These are phyloP conservation scores for Henicopernis longicauda DNA, from an alignment of 2,113 vertebrate genomes.

Conservation along the genomic window DNA sequence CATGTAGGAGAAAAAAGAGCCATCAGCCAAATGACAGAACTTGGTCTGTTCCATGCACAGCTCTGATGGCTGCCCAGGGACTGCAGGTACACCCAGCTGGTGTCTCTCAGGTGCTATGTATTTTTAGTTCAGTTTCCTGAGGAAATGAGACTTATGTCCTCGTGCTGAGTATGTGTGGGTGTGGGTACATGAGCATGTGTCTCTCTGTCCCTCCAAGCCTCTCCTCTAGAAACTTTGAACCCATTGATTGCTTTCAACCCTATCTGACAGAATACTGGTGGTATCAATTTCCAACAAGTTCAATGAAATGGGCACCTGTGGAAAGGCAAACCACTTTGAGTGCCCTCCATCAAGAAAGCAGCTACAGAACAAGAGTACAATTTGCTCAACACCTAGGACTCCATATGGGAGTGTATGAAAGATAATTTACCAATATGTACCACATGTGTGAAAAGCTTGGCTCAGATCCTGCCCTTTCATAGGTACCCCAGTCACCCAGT, in stretches of 20 bases:
- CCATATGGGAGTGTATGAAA: background rate
- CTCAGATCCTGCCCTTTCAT: background rate
- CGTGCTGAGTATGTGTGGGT: background rate
- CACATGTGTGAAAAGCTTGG: background rate
- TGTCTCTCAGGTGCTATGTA: background rate
- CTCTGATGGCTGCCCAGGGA: background rate
- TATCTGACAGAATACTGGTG: background rate
- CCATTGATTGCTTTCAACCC: background rate
- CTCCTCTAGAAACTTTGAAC: background rate
- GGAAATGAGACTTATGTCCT: background rate
- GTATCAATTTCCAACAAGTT: background rate
- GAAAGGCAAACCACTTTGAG: background rate
- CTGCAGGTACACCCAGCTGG: background rate
- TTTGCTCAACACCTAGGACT: background rate
- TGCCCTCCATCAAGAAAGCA: background rate
- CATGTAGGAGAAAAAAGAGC: background rate
- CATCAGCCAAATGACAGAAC: background rate
- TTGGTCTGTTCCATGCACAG: background rate
- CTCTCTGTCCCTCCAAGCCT: background rate
- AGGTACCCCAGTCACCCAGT: background rate
- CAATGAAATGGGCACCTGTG: background rate
- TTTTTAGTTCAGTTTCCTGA: conserved; percentile 41
- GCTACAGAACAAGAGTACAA: background rate
- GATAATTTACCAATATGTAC: background rate
- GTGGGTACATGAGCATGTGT: background rate